These are phyloP conservation scores for Lagopus leucura DNA, from an alignment of 2,113 vertebrate species.

Conservation along the genomic window DNA sequence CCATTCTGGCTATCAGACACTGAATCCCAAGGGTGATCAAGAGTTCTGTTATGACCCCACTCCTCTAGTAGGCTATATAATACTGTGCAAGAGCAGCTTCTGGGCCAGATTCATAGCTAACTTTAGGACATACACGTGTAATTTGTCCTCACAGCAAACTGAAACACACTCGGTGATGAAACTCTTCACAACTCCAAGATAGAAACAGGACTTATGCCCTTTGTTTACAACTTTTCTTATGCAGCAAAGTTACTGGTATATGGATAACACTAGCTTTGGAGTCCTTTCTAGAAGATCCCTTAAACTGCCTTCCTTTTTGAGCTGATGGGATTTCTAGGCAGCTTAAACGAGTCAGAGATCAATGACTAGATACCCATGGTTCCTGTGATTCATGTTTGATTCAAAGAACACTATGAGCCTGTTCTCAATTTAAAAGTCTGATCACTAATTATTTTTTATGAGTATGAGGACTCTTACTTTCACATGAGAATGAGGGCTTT, in stretches of 20 bases:
- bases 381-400: neutral
- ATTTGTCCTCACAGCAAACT: neutral
- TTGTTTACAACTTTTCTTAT: neutral
- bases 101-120: neutral
- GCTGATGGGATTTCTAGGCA: neutral
- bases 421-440: neutral
- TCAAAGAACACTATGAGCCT: neutral
- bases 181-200: neutral
- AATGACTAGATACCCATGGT: neutral
- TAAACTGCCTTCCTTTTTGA: neutral
- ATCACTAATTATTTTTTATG: neutral
- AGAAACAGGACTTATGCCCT: neutral
- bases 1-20: neutral
- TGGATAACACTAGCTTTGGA: neutral
- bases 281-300: neutral
- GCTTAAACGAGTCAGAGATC: neutral
- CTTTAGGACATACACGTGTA: neutral
- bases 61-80: neutral
- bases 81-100: neutral
- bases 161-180: neutral
- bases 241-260: neutral
- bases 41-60: neutral
- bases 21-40: neutral
- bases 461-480: neutral
- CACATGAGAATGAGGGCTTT: neutral